A percentile compares a stretch with the other conserved stretches of the same genome.
Evolutionary conservation across 2,888 invertebrate species (phyloP).

Genomic region (Carcina quercana): DNA sequence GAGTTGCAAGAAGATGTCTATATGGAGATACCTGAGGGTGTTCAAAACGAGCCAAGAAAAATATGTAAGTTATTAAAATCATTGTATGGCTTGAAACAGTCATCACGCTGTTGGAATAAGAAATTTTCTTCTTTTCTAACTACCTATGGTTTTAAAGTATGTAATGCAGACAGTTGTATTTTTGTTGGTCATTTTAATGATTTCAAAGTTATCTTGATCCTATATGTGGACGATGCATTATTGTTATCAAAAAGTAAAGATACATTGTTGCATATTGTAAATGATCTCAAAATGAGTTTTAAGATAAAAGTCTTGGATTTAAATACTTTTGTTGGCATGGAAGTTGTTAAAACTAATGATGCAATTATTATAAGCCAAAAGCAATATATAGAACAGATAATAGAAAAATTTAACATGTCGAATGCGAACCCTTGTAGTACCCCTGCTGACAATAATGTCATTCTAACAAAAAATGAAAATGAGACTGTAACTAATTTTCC

Average conservation of each 20-base stretch:
- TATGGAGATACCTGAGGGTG: constrained; percentile 11
- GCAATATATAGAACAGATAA: too few species aligned
- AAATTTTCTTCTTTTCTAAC: neutral
- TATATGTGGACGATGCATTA: neutral
- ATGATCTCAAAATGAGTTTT: too few species aligned
- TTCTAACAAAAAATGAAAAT: too few species aligned
- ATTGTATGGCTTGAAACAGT: neutral
- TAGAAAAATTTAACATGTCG: too few species aligned
- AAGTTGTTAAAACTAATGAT: too few species aligned
- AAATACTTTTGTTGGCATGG: too few species aligned
- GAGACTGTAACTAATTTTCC: constrained; percentile 4
- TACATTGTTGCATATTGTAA: too few species aligned
- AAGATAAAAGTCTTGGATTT: too few species aligned
- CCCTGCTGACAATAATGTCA: too few species aligned
- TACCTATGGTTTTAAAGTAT: neutral
- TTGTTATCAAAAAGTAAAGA: too few species aligned
- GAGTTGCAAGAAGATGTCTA: constrained; percentile 15
- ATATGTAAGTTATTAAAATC: neutral
- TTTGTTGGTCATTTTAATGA: neutral
- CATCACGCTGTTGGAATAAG: neutral
- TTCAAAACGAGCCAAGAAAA: neutral
- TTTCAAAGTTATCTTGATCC: neutral
- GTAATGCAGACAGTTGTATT: neutral
- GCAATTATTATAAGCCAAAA: too few species aligned
- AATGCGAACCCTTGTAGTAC: too few species aligned